phyloP scores from a whole-genome alignment of 2,888 invertebrate species.

The Chymomyza procnemis region DNA sequence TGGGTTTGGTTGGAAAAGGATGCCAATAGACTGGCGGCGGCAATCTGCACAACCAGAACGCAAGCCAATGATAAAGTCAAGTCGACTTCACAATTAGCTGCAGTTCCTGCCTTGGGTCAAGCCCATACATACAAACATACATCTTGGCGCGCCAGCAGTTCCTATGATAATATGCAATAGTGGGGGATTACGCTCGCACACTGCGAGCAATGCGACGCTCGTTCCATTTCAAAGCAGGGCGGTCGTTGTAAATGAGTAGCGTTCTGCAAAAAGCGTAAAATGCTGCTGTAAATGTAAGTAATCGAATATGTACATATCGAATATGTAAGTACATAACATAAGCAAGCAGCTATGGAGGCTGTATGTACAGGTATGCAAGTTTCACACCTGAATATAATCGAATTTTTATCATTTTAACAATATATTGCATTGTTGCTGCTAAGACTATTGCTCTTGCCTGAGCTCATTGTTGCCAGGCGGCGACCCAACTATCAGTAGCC shows the following conservation, averaged over 20 bases:
- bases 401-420: conserved; percentile 75
- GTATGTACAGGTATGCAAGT: conserved; percentile 56
- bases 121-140: background rate
- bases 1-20: conserved; percentile 38
- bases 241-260: conserved; percentile 39
- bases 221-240: background rate
- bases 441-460: conserved; percentile 19
- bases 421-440: conserved; percentile 73
- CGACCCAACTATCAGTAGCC: conserved; percentile 12
- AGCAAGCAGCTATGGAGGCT: too few species aligned
- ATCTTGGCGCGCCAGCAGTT: too few species aligned
- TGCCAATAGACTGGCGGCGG: conserved; percentile 30
- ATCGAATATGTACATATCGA: too few species aligned
- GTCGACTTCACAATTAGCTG: conserved; percentile 62
- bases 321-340: too few species aligned
- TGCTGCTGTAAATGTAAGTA: conserved; percentile 47
- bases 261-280: conserved; percentile 63
- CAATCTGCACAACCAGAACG: conserved; percentile 10
- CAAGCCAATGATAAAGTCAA: conserved; percentile 51
- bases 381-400: conserved; percentile 77
- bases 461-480: conserved; percentile 40
- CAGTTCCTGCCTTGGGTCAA: conserved; percentile 38
- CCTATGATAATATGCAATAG: too few species aligned
- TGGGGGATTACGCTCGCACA: background rate
- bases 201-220: background rate